A percentile compares a stretch with the other conserved stretches of the same genome.
Evolutionary conservation across 2,113 vertebrate genomes (phyloP).

Genomic region (Acanthisitta chloris): DNA sequence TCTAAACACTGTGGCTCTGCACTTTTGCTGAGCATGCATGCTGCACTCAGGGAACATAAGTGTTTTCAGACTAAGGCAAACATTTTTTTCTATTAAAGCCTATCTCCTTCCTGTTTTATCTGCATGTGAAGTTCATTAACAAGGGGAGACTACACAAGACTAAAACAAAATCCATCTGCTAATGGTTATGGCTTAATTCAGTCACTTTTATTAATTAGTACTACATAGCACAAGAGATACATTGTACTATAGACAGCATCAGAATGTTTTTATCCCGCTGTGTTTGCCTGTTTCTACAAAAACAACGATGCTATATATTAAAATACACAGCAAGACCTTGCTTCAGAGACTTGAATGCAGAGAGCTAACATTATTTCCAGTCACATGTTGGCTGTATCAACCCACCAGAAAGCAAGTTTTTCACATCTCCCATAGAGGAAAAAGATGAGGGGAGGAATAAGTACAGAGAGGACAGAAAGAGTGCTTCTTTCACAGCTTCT

Average conservation of each 20-base stretch:
- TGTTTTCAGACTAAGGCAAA: slow-evolving; percentile 12
- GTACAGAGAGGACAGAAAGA: neutral
- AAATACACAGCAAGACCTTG: neutral
- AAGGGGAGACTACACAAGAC: neutral
- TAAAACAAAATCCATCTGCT: slow-evolving; percentile 10
- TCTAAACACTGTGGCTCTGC: neutral
- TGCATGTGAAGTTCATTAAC: slow-evolving; percentile 1
- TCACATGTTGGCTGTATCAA: neutral
- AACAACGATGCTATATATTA: neutral
- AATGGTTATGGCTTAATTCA: neutral
- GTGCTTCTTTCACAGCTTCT: neutral
- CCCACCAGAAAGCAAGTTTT: neutral
- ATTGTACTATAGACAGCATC: neutral
- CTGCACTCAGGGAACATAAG: neutral
- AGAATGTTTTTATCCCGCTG: neutral
- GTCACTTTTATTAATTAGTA: neutral
- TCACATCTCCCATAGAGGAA: neutral
- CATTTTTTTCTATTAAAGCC: neutral
- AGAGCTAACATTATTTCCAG: neutral
- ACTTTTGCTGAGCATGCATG: neutral
- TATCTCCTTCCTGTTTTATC: neutral
- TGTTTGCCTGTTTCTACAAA: neutral
- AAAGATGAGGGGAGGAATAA: neutral
- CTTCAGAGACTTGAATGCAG: neutral
- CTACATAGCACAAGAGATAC: neutral